A percentile compares a stretch with the other conserved stretches of the same genome.
phyloP scores from a whole-genome alignment of 2,113 vertebrate species.

The Eulacestoma nigropectus region DNA sequence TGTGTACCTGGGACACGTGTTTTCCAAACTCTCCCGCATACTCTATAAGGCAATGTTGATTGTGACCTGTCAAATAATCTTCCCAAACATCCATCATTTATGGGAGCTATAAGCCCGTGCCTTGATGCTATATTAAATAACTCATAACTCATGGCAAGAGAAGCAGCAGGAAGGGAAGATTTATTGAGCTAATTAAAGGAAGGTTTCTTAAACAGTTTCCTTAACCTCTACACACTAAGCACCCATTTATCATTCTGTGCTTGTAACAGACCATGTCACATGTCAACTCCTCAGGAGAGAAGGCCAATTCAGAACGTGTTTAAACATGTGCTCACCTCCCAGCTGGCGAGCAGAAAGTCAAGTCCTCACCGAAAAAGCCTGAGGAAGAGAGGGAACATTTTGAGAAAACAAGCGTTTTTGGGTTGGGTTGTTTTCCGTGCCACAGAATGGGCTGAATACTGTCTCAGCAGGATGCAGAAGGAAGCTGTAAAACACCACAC shows the following conservation, averaged over 20 bases:
- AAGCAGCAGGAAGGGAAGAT: not conserved
- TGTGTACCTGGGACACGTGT: not conserved
- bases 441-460: not conserved
- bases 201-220: not conserved
- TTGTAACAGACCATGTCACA: not conserved
- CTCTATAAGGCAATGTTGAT: conserved; percentile 41
- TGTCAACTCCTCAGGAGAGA: not conserved
- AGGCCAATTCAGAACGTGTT: not conserved
- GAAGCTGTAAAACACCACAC: not conserved
- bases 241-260: not conserved
- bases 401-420: not conserved
- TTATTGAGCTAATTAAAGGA: not conserved
- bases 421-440: too few species aligned
- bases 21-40: not conserved
- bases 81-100: not conserved
- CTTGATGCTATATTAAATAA: not conserved
- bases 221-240: not conserved
- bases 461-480: too few species aligned
- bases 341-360: not conserved
- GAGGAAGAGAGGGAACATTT: not conserved
- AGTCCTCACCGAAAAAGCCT: not conserved
- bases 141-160: not conserved
- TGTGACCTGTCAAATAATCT: not conserved
- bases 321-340: not conserved
- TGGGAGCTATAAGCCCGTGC: not conserved